phyloP scores from a whole-genome alignment of 2,888 invertebrate species.

The Stegophylla sp. region DNA sequence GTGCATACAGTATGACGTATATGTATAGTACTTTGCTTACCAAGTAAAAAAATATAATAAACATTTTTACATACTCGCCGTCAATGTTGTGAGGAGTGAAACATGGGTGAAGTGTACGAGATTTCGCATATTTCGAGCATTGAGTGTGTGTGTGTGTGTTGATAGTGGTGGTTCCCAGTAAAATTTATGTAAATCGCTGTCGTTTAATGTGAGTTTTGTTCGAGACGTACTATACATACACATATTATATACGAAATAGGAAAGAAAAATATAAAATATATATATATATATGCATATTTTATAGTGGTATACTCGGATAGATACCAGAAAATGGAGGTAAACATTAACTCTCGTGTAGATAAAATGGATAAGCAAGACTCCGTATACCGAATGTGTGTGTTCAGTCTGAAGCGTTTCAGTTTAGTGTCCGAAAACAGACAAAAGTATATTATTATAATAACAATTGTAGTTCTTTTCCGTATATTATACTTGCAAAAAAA shows the following conservation, averaged over 20 bases:
- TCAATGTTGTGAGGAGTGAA: not conserved
- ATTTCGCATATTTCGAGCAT: not conserved
- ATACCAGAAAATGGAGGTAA: not conserved
- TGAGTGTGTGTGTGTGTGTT: not conserved
- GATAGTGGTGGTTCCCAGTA: conserved; percentile 1
- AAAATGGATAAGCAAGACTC: conserved; percentile 30
- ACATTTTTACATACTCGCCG: conserved; percentile 8
- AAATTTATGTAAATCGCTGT: conserved; percentile 32
- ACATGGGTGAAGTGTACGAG: not conserved
- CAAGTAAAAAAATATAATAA: not conserved
- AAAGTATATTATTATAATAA: conserved; percentile 18
- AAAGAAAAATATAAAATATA: conserved; percentile 3
- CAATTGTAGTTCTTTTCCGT: not conserved
- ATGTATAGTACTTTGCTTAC: not conserved
- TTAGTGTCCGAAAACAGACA: not conserved
- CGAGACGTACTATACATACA: conserved; percentile 13
- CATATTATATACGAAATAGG: no score
- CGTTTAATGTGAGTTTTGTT: conserved; percentile 30
- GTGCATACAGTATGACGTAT: no score
- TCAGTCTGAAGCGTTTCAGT: no score
- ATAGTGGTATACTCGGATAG: not conserved
- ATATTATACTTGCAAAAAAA: not conserved
- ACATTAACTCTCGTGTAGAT: conserved; percentile 31
- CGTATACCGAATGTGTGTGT: not conserved
- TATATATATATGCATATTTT: not conserved